Percentiles rank a stretch among this genome's conserved stretches.
phyloP scores from a whole-genome alignment of 1,140 invertebrate species.

The Drosophila bipectinata region DNA sequence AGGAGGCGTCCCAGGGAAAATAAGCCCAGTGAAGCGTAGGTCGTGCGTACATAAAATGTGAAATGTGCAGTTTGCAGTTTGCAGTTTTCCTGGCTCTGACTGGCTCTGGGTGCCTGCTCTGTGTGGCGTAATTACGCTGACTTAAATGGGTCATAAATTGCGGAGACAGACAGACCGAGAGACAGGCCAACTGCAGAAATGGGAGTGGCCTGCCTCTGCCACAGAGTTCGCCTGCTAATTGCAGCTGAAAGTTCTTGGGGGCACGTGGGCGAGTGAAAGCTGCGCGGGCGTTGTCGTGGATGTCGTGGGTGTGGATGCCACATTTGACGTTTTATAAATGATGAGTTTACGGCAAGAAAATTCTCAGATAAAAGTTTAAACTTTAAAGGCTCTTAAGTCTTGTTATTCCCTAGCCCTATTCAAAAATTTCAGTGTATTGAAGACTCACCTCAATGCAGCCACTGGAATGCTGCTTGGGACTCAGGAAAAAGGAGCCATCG shows the following conservation, averaged over 20 bases:
- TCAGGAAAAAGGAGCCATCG: slow-evolving; percentile 98
- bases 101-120: slow-evolving; percentile 12
- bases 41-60: slow-evolving; percentile 50
- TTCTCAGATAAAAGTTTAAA: background rate
- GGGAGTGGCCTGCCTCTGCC: slow-evolving; percentile 14
- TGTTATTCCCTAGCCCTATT: no score
- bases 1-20: slow-evolving; percentile 23
- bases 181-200: background rate
- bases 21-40: slow-evolving; percentile 56
- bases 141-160: slow-evolving; percentile 83
- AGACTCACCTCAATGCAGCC: slow-evolving; percentile 91
- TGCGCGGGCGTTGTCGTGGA: background rate
- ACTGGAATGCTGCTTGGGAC: slow-evolving; percentile 94
- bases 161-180: slow-evolving; percentile 26
- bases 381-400: background rate
- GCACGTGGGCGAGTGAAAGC: slow-evolving; percentile 60
- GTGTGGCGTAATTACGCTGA: slow-evolving; percentile 76
- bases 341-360: slow-evolving; percentile 32
- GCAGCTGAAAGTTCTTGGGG: slow-evolving; percentile 52
- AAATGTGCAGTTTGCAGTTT: slow-evolving; percentile 38
- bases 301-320: slow-evolving; percentile 6
- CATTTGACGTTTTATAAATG: slow-evolving; percentile 72
- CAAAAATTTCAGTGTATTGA: background rate
- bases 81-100: slow-evolving; percentile 32
- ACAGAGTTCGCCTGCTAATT: slow-evolving; percentile 40